These are phyloP conservation scores for Papilio aristodemus DNA, from an alignment of 1,140 invertebrate species.

Conservation along the genomic window DNA sequence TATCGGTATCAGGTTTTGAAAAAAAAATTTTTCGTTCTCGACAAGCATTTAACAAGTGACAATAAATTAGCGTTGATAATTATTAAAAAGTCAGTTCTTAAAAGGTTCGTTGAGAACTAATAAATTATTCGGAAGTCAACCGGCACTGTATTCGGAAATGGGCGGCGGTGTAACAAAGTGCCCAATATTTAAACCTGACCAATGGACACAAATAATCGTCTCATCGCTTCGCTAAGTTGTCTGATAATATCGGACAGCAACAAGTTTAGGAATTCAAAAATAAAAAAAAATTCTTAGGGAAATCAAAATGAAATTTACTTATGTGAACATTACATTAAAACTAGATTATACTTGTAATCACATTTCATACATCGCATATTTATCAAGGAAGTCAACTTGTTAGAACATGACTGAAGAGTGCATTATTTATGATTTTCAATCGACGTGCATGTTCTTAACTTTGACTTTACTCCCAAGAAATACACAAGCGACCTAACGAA, in stretches of 20 bases:
- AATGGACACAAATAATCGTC: constrained; percentile 36
- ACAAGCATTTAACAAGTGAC: background rate
- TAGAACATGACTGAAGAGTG: too few relatives aligned
- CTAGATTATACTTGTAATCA: too few relatives aligned
- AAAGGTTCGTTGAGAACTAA: constrained; percentile 10
- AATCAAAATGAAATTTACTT: background rate
- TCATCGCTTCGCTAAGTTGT: constrained; percentile 23
- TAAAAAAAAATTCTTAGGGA: background rate
- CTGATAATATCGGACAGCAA: constrained; percentile 34
- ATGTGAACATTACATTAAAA: too few relatives aligned
- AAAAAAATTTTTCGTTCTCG: background rate
- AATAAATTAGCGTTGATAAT: constrained; percentile 12
- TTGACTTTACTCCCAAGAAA: background rate
- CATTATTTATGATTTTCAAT: too few relatives aligned
- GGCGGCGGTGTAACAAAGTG: constrained; percentile 32
- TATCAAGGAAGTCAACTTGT: too few relatives aligned
- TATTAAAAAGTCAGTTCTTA: constrained; percentile 20
- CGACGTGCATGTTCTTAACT: background rate
- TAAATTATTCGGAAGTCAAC: constrained; percentile 35
- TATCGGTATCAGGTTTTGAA: too few relatives aligned
- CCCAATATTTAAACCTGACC: constrained; percentile 36
- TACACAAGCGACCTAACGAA: background rate
- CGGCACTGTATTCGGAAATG: constrained; percentile 34
- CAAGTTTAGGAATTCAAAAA: constrained; percentile 16
- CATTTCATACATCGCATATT: too few relatives aligned